phyloP scores from a whole-genome alignment of 2,797 vertebrate genomes.

The Staurois parvus region DNA sequence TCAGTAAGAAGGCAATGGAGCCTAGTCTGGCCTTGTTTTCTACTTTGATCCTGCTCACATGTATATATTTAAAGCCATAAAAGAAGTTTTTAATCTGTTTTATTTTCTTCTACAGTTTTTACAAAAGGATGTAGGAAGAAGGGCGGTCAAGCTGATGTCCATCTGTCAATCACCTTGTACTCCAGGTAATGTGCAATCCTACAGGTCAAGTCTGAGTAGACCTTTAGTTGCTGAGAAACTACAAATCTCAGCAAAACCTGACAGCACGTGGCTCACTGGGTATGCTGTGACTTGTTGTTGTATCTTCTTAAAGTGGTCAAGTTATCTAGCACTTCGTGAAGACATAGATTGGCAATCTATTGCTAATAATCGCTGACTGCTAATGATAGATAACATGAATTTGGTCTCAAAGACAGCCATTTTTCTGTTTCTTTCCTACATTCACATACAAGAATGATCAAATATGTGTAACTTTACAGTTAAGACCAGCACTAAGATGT shows the following conservation, averaged over 20 bases:
- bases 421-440: no score
- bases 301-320: not conserved
- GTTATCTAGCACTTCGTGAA: no score
- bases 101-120: conserved; percentile 12
- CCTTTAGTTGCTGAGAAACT: not conserved
- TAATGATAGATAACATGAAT: not conserved
- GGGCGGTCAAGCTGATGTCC: not conserved
- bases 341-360: not conserved
- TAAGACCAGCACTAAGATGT: no score
- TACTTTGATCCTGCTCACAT: not conserved
- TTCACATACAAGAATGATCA: no score
- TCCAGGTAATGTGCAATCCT: conserved; percentile 3
- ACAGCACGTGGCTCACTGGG: not conserved
- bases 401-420: not conserved
- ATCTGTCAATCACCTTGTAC: not conserved
- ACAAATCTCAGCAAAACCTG: not conserved
- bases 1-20: not conserved
- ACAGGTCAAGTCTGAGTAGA: no score
- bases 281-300: not conserved
- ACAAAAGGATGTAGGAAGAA: conserved; percentile 3
- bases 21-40: conserved; percentile 12
- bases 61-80: not conserved
- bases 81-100: conserved; percentile 3
- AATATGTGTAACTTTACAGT: no score
- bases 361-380: not conserved